Base-by-base conservation (phyloP, 2,888 invertebrate genomes). In the Lasiommata megera region DNA sequence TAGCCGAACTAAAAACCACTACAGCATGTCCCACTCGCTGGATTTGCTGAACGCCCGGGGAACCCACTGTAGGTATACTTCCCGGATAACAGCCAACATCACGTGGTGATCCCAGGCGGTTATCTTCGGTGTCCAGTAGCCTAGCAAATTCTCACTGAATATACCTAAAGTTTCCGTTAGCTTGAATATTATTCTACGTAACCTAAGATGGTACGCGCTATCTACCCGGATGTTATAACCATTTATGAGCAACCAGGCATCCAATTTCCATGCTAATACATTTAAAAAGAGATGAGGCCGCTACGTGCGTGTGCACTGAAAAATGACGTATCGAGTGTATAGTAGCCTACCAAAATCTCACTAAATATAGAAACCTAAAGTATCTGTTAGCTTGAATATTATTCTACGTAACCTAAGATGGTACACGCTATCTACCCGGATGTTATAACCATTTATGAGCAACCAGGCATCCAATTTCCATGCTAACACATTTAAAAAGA, bases 401-500 rank as follows among this genome's bases (percentile, higher is more conserved):
- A 34, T 17, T 14, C 31, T 34, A 3, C 16, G 29, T 14, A 12
- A 6, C 12, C 43, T 48, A 18, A 48, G 48, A 36, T 17, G 14
- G 12, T 12, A 31, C 12, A 14, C 9, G n/a, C 50, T 28, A 23
- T 17, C 38, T 23, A 14, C 14, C 14, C 23, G 38, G 38, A 37
- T 11, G 50, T 38, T 38, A 57, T 60, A 57, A 54, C 54, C 54
- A 57, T 57, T 57, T 54, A 54, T 50, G 54, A 57, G 46, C 60
- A 56, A 23, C 56, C 31, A 34, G 40, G 40, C 44, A 52, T 60
- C 57, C 57, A 63, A 68, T 68, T 68, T 55, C 62, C 56, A 48
- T 55, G 54, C 55, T 56, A 64, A 58, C 65, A 65, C 64, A 67
- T 73, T 76, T 67, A 69, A 71, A 72, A 69, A 64, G 70, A 70